Conservation (phyloP, 2,797 vertebrate species). For the Gallinago stenura region DNA sequence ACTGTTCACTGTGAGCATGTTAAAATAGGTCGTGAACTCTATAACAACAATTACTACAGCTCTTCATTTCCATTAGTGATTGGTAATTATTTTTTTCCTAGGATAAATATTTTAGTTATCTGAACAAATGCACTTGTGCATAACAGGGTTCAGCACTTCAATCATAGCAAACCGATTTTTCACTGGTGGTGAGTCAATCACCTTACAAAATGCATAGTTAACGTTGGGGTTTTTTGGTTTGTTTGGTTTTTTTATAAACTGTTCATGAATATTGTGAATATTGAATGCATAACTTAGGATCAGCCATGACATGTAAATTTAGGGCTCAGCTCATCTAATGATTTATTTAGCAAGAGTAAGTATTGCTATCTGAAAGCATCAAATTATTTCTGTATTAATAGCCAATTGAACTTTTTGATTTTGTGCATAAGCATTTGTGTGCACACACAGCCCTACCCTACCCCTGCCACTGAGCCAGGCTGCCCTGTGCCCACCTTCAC, state of each 20-base stretch:
- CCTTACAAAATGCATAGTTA: background rate
- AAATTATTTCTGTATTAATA: background rate
- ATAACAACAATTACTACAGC: background rate
- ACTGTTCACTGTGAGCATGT: background rate
- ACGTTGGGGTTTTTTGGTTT: background rate
- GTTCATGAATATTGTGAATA: conserved; percentile 1
- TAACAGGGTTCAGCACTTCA: background rate
- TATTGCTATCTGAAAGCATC: background rate
- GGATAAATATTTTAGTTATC: background rate
- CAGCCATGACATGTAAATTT: background rate
- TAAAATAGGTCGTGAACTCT: background rate
- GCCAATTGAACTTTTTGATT: background rate
- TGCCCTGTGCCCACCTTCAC: too few species aligned
- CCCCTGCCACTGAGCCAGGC: background rate
- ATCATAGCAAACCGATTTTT: background rate
- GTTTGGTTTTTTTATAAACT: background rate
- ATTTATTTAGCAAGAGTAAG: background rate
- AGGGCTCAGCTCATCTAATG: background rate
- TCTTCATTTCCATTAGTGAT: background rate
- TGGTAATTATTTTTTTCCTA: background rate
- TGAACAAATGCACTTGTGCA: background rate
- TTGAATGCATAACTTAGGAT: background rate
- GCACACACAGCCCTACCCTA: background rate
- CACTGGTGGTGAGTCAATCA: background rate
- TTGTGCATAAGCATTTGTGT: background rate